Percentiles rank a stretch among this genome's conserved stretches.
phyloP scores from a whole-genome alignment of 1,140 invertebrate species.

The Ericerus pela region DNA sequence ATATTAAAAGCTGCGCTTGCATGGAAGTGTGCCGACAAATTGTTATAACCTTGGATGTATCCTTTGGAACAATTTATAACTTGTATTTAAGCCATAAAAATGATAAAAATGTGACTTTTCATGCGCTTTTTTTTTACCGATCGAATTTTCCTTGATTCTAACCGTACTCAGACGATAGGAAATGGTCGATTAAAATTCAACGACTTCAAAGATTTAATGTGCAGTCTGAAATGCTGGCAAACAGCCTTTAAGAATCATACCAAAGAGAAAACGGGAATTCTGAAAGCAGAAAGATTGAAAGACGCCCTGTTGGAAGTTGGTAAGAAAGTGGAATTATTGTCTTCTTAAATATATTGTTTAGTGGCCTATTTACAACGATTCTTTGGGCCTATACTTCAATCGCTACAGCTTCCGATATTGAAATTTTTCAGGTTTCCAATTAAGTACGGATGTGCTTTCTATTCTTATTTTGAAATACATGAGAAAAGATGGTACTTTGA shows the following conservation, averaged over 20 bases:
- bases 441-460: slow-evolving; percentile 67
- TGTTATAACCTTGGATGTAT: slow-evolving; percentile 71
- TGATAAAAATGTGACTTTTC: slow-evolving; percentile 18
- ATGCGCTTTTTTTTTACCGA: too few species aligned
- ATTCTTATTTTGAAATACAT: slow-evolving; percentile 73
- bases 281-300: slow-evolving; percentile 68
- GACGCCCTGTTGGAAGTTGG: slow-evolving; percentile 72
- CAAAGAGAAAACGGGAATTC: slow-evolving; percentile 76
- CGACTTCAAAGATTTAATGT: slow-evolving; percentile 85
- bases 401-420: not conserved
- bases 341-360: too few species aligned
- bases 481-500: slow-evolving; percentile 81
- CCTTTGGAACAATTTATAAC: slow-evolving; percentile 2
- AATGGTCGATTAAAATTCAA: slow-evolving; percentile 65
- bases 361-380: too few species aligned
- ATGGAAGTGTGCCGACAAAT: slow-evolving; percentile 84
- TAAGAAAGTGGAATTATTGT: slow-evolving; percentile 32
- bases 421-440: slow-evolving; percentile 49
- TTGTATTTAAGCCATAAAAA: not conserved
- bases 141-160: slow-evolving; percentile 30
- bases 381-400: too few species aligned
- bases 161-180: slow-evolving; percentile 45
- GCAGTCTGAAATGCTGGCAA: slow-evolving; percentile 81
- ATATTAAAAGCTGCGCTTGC: slow-evolving; percentile 84
- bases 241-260: slow-evolving; percentile 79